Conservation (phyloP, 2,113 vertebrate species). For the Ophthalmolycus amberensis region DNA sequence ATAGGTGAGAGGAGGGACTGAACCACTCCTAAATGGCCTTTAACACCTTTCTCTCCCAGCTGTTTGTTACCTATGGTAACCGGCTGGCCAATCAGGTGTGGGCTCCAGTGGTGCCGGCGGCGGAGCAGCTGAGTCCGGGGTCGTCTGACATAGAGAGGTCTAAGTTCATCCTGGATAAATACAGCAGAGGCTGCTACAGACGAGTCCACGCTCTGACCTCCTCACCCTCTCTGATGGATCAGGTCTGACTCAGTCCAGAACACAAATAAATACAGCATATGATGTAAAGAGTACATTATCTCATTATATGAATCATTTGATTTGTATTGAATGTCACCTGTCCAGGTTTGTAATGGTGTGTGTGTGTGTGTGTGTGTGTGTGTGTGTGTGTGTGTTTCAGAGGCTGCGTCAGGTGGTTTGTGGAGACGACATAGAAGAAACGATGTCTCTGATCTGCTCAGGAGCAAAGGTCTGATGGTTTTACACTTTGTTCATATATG, state of each 20-base stretch:
- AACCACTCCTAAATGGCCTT: background rate
- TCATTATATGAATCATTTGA: background rate
- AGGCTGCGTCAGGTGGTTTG: conserved; percentile 80
- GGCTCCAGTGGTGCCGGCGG: conserved; percentile 74
- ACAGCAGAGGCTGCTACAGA: conserved; percentile 80
- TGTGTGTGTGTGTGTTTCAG: conserved; percentile 65
- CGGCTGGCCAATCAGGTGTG: conserved; percentile 80
- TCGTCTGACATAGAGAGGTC: conserved; percentile 66
- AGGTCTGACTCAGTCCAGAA: conserved; percentile 45
- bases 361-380: too few relatives aligned
- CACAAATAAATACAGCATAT: too few relatives aligned
- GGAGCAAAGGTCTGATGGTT: conserved; percentile 72
- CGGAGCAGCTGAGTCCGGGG: conserved; percentile 75
- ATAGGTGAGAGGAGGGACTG: background rate
- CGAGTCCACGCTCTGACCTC: conserved; percentile 74
- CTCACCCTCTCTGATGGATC: conserved; percentile 71
- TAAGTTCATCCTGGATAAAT: conserved; percentile 82
- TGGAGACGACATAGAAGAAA: conserved; percentile 75
- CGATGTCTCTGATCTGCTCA: conserved; percentile 82
- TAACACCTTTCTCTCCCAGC: conserved; percentile 57
- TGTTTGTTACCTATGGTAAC: conserved; percentile 82
- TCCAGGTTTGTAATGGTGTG: background rate
- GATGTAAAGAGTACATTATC: background rate
- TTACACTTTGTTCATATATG: background rate
- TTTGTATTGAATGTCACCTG: background rate